These are phyloP conservation scores for Ceratina calcarata DNA, from an alignment of 1,140 invertebrate genomes.

Conservation along the genomic window DNA sequence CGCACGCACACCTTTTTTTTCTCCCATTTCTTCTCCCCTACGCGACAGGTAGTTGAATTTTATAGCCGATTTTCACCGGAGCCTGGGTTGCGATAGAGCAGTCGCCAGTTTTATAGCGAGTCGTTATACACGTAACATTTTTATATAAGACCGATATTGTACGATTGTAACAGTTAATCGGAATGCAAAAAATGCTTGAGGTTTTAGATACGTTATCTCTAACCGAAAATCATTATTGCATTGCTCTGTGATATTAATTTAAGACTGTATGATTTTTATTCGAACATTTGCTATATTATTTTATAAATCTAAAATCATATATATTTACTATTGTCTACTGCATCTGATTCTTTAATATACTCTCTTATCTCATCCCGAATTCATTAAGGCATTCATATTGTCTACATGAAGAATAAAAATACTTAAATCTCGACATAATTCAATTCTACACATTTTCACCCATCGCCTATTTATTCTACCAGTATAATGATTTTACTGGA, in stretches of 20 bases:
- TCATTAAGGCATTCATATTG: too few species aligned
- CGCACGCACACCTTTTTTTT: not conserved
- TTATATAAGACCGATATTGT: constrained; percentile 25
- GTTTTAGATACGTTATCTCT: too few species aligned
- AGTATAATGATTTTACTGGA: not conserved
- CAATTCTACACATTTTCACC: constrained; percentile 21
- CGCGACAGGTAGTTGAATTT: constrained; percentile 50
- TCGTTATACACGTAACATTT: constrained; percentile 13
- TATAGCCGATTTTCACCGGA: constrained; percentile 41
- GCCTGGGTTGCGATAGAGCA: constrained; percentile 28
- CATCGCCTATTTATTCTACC: constrained; percentile 17
- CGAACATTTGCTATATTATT: too few species aligned
- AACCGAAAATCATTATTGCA: too few species aligned
- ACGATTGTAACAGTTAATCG: constrained; percentile 39
- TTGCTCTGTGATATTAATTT: too few species aligned
- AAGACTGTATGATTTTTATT: too few species aligned
- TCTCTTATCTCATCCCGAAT: too few species aligned
- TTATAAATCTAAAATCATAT: too few species aligned
- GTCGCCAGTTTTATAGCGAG: constrained; percentile 37
- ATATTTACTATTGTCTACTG: too few species aligned
- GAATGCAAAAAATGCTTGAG: not conserved
- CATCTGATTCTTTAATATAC: too few species aligned
- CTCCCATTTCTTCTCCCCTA: not conserved
- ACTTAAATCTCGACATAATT: too few species aligned
- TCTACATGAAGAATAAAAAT: too few species aligned